Percentiles rank a stretch among this genome's conserved stretches.
phyloP scores from a whole-genome alignment of 2,113 vertebrate genomes.

The Pimephales promelas region DNA sequence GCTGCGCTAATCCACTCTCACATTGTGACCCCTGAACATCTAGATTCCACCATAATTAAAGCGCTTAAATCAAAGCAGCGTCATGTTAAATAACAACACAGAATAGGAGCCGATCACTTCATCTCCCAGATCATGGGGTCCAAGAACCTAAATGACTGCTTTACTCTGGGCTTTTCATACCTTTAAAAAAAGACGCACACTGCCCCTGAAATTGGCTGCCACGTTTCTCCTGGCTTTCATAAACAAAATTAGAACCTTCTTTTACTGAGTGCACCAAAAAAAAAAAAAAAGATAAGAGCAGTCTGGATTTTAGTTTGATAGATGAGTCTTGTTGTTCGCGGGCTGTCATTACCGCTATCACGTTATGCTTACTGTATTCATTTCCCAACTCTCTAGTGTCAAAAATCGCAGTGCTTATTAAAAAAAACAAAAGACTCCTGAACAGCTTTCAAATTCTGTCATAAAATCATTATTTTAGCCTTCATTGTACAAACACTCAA shows the following conservation, averaged over 20 bases:
- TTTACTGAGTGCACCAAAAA: constrained; percentile 37
- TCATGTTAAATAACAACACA: constrained; percentile 55
- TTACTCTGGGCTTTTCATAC: constrained; percentile 54
- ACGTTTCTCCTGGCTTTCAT: constrained; percentile 45
- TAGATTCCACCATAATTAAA: constrained; percentile 52
- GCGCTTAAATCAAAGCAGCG: constrained; percentile 38
- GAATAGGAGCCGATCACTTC: constrained; percentile 19
- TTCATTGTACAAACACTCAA: constrained; percentile 18
- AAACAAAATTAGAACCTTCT: constrained; percentile 57
- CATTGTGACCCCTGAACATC: constrained; percentile 43
- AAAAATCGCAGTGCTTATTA: constrained; percentile 38
- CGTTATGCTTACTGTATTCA: constrained; percentile 60
- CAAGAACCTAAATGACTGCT: constrained; percentile 43
- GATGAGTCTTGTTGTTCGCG: constrained; percentile 52
- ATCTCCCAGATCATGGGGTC: constrained; percentile 39
- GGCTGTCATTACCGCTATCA: constrained; percentile 57
- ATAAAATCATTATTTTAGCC: constrained; percentile 15
- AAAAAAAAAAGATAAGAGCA: constrained; percentile 55
- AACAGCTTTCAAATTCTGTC: constrained; percentile 29
- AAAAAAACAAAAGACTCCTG: constrained; percentile 1
- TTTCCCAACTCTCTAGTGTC: constrained; percentile 42
- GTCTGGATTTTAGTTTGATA: constrained; percentile 57
- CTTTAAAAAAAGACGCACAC: not conserved
- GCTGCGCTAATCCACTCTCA: not conserved
- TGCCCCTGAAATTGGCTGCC: constrained; percentile 13